Evolutionary conservation across 2,888 invertebrate genomes (phyloP).

Genomic region (Cephus nigrinus): DNA sequence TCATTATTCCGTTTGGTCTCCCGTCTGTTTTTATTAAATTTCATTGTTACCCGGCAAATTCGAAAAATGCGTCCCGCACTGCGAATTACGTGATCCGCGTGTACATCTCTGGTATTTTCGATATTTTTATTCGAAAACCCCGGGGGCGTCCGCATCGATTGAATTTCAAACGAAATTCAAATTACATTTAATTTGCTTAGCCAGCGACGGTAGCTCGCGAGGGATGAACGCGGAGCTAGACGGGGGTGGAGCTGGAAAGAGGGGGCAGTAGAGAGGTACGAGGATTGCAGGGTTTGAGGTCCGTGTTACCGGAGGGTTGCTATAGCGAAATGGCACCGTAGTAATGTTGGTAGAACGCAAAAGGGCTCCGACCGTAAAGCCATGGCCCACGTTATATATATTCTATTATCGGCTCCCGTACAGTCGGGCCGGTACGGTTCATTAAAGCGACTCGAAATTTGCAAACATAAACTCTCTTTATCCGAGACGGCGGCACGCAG

Average conservation of each 20-base stretch:
- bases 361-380: not conserved
- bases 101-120: not conserved
- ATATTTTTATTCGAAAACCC: constrained; percentile 14
- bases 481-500: not conserved
- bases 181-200: constrained; percentile 62
- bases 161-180: constrained; percentile 64
- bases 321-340: not conserved
- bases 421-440: constrained; percentile 19
- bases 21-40: not conserved
- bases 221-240: constrained; percentile 19
- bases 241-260: not conserved
- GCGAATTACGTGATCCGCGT: not conserved
- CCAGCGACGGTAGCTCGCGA: constrained; percentile 32
- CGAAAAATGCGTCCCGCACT: not conserved
- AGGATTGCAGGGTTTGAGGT: constrained; percentile 4
- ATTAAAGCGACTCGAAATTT: constrained; percentile 32
- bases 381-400: constrained; percentile 36
- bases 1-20: not conserved
- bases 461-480: constrained; percentile 24
- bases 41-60: not conserved
- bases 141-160: constrained; percentile 46
- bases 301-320: not conserved
- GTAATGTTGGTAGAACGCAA: not conserved
- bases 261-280: constrained; percentile 13
- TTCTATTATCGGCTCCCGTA: constrained; percentile 48